Evolutionary conservation across 2,888 invertebrate genomes (phyloP).

Genomic region (Sphaeridia pumilis): DNA sequence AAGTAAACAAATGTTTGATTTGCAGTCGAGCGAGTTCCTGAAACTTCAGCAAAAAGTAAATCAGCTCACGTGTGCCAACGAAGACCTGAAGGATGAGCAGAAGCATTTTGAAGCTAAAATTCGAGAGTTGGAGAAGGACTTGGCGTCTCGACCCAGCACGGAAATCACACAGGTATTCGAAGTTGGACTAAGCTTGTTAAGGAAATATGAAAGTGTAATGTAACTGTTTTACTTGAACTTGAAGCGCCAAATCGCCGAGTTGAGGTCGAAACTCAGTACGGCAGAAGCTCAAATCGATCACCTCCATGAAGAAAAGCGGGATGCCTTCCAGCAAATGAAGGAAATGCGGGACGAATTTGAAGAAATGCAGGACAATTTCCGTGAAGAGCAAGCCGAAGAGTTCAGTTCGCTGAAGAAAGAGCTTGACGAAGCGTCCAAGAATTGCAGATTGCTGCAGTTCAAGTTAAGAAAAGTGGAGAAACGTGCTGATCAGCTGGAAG

Average conservation of each 20-base stretch:
- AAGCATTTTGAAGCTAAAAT: constrained; percentile 57
- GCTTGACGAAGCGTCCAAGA: constrained; percentile 91
- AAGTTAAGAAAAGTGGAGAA: constrained; percentile 93
- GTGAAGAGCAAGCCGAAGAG: constrained; percentile 95
- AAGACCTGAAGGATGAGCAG: constrained; percentile 67
- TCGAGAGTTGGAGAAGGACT: constrained; percentile 60
- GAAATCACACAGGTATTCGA: constrained; percentile 32
- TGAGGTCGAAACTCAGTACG: constrained; percentile 70
- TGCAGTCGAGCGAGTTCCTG: constrained; percentile 39
- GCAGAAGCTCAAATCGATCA: constrained; percentile 87
- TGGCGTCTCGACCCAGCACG: constrained; percentile 42
- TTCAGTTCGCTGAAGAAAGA: constrained; percentile 88
- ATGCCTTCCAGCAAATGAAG: constrained; percentile 80
- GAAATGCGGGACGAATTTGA: constrained; percentile 96
- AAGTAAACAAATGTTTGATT: no score
- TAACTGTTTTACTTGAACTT: constrained; percentile 31
- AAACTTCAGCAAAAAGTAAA: constrained; percentile 78
- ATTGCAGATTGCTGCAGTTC: constrained; percentile 94
- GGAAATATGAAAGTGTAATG: no score
- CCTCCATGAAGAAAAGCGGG: constrained; percentile 90
- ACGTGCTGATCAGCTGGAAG: constrained; percentile 70
- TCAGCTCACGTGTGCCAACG: constrained; percentile 54
- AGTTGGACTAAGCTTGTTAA: no score
- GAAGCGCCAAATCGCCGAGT: constrained; percentile 55
- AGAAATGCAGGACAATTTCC: constrained; percentile 94